Conservation (phyloP, 1,140 invertebrate genomes). For the Vollenhovia emeryi region DNA sequence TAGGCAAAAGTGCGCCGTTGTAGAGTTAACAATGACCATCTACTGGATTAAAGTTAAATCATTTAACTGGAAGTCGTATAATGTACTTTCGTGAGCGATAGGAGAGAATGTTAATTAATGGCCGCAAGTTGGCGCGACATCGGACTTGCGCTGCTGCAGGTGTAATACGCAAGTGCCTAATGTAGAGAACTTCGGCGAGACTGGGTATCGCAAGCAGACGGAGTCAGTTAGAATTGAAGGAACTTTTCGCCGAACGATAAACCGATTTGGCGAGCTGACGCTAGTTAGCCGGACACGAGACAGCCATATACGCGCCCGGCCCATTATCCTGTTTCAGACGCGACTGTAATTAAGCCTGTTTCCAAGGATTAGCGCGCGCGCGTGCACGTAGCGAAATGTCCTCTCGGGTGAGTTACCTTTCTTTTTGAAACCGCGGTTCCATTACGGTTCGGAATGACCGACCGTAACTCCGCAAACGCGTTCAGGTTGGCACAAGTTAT, state of each 20-base stretch:
- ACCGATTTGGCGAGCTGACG: conserved; percentile 79
- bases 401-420: conserved; percentile 45
- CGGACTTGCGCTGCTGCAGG: conserved; percentile 64
- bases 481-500: background rate
- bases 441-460: conserved; percentile 53
- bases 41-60: conserved; percentile 60
- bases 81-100: conserved; percentile 55
- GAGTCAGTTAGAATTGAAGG: conserved; percentile 78
- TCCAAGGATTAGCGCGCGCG: conserved; percentile 75
- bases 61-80: conserved; percentile 49
- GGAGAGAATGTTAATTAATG: conserved; percentile 72
- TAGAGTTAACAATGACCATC: conserved; percentile 41
- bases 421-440: conserved; percentile 56
- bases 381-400: conserved; percentile 31
- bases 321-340: conserved; percentile 78
- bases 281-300: conserved; percentile 83
- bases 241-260: conserved; percentile 81
- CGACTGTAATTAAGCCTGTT: conserved; percentile 81
- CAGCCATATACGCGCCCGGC: conserved; percentile 77
- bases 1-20: background rate
- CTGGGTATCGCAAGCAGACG: conserved; percentile 60
- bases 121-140: conserved; percentile 72
- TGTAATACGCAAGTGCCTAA: conserved; percentile 74
- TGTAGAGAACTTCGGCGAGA: conserved; percentile 65
- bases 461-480: background rate